Percentiles rank a stretch among this genome's conserved stretches.
Evolutionary conservation across 2,888 invertebrate species (phyloP).

Genomic region (Holacanthella duospinosa): DNA sequence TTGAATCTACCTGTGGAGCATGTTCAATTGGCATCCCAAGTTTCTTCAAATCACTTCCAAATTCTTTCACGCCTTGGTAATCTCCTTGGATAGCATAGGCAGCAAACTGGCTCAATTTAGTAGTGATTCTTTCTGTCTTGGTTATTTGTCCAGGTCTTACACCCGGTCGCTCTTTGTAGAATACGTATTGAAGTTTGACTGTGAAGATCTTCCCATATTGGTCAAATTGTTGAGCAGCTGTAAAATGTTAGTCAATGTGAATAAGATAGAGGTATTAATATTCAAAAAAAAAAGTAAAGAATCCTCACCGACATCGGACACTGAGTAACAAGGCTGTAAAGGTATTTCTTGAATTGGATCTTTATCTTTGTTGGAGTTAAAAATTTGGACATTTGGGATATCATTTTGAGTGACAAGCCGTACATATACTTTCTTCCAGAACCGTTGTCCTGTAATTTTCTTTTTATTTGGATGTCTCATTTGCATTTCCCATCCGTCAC

Average conservation of each 20-base stretch:
- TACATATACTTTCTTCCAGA: constrained; percentile 95
- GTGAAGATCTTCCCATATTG: constrained; percentile 99
- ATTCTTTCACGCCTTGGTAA: constrained; percentile 85
- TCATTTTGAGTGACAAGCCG: constrained; percentile 66
- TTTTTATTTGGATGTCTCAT: constrained; percentile 91
- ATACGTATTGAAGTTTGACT: constrained; percentile 89
- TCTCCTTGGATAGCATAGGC: constrained; percentile 88
- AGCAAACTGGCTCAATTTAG: constrained; percentile 83
- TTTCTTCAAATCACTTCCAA: constrained; percentile 83
- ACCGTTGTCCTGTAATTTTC: constrained; percentile 85
- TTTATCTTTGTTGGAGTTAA: constrained; percentile 68
- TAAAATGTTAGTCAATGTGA: too few species aligned
- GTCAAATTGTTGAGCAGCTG: constrained; percentile 91
- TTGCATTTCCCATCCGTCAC: constrained; percentile 93
- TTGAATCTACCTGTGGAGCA: constrained; percentile 69
- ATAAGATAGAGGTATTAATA: too few species aligned
- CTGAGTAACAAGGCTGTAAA: constrained; percentile 85
- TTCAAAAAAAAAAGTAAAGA: background rate
- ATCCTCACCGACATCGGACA: constrained; percentile 62
- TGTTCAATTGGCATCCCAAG: constrained; percentile 93
- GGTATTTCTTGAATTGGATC: constrained; percentile 93
- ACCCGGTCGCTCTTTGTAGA: constrained; percentile 95
- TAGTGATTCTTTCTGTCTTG: constrained; percentile 82
- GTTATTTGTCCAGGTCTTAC: constrained; percentile 89
- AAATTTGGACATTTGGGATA: constrained; percentile 74